Evolutionary conservation across 2,797 vertebrate genomes (phyloP).

Genomic region (Sebastes kiyomatsui): DNA sequence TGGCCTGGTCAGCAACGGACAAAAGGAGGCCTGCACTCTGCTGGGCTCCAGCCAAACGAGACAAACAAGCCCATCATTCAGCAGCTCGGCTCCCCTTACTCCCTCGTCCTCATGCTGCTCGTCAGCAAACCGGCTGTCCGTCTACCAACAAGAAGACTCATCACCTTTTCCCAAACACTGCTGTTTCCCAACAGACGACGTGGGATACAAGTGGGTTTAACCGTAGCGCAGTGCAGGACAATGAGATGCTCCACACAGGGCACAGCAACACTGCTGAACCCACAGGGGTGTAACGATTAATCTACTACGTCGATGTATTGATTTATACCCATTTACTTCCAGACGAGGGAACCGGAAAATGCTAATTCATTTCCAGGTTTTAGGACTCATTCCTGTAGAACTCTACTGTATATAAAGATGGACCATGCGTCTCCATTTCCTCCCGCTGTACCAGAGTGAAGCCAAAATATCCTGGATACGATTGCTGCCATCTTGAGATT

Average conservation of each 20-base stretch:
- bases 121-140: conserved; percentile 26
- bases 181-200: not conserved
- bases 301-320: too few relatives aligned
- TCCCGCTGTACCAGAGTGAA: too few relatives aligned
- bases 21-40: conserved; percentile 33
- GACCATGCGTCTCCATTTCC: too few relatives aligned
- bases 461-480: too few relatives aligned
- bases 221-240: not conserved
- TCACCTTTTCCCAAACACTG: not conserved
- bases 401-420: too few relatives aligned
- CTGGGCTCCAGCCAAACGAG: conserved; percentile 32
- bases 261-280: not conserved
- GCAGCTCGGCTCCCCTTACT: conserved; percentile 10
- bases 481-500: too few relatives aligned
- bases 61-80: conserved; percentile 50
- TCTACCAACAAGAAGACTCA: conserved; percentile 7
- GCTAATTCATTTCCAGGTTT: too few relatives aligned
- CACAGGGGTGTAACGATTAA: not conserved
- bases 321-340: too few relatives aligned
- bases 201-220: not conserved
- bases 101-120: conserved; percentile 12
- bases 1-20: conserved; percentile 28
- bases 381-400: too few relatives aligned
- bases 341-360: too few relatives aligned
- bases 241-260: not conserved